Conservation (phyloP, 2,888 invertebrate genomes). For the Ptychoptera albimana region DNA sequence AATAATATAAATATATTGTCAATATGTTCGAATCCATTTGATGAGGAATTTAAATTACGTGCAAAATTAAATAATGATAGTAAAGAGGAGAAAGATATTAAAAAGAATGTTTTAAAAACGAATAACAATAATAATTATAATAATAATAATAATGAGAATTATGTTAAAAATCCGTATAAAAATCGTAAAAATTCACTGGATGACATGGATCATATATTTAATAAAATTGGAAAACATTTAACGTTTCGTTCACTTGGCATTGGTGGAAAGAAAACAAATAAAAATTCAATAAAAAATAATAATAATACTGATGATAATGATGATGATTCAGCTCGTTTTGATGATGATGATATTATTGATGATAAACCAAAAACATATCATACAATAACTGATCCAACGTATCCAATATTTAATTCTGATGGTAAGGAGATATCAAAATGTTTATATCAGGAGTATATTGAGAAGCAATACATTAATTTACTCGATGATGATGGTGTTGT, state of each 20-base stretch:
- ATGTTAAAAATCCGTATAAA: constrained; percentile 25
- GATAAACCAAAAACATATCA: constrained; percentile 36
- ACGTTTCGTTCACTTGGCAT: constrained; percentile 39
- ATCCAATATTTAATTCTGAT: constrained; percentile 58
- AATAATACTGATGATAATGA: constrained; percentile 6
- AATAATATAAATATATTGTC: constrained; percentile 59
- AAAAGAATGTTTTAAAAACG: constrained; percentile 2
- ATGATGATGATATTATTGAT: constrained; percentile 22
- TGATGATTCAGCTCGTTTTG: constrained; percentile 9
- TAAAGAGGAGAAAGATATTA: constrained; percentile 16
- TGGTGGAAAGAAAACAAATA: constrained; percentile 29
- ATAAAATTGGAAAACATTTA: constrained; percentile 38
- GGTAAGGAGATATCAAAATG: constrained; percentile 58
- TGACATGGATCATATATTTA: constrained; percentile 32
- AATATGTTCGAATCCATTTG: constrained; percentile 50
- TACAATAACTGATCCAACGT: constrained; percentile 64
- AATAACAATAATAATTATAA: background rate
- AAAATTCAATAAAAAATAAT: constrained; percentile 19
- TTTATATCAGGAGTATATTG: constrained; percentile 51
- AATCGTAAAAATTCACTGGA: constrained; percentile 15
- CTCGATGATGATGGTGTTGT: constrained; percentile 22
- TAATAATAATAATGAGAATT: constrained; percentile 18
- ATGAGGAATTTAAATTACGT: constrained; percentile 16
- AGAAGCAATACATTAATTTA: constrained; percentile 41
- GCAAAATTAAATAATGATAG: constrained; percentile 6